Evolutionary conservation across 2,888 invertebrate genomes (phyloP).

Genomic region (Caenorhabditis afra): DNA sequence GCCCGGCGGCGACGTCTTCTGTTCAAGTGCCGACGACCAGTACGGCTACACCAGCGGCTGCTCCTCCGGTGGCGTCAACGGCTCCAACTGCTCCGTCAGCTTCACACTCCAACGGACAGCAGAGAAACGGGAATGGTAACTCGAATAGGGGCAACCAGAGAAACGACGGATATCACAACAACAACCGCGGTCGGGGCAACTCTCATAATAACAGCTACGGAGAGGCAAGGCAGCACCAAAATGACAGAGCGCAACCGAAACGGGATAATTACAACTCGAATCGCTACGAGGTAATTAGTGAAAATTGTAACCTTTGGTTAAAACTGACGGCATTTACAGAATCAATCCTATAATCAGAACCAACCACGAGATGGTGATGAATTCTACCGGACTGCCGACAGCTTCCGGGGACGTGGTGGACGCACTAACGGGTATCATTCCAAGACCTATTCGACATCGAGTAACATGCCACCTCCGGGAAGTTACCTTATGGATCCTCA

Average conservation of each 20-base stretch:
- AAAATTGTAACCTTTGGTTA: no score
- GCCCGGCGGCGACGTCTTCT: no score
- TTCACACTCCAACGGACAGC: constrained; percentile 8
- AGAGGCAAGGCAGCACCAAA: constrained; percentile 1
- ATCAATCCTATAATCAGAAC: no score
- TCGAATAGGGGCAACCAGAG: neutral
- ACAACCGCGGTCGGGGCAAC: constrained; percentile 10
- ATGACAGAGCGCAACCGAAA: constrained; percentile 18
- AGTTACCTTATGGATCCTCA: constrained; percentile 17
- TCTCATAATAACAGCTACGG: neutral
- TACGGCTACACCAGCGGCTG: neutral
- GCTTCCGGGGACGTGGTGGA: constrained; percentile 17
- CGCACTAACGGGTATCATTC: neutral
- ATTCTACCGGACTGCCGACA: neutral
- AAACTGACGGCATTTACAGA: no score
- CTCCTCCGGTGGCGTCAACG: neutral
- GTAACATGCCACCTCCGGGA: constrained; percentile 4
- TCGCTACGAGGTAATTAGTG: constrained; percentile 24
- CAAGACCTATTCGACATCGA: no score
- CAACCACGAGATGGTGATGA: constrained; percentile 15
- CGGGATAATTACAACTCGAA: constrained; percentile 31
- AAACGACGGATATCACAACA: constrained; percentile 10
- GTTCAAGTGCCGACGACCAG: no score
- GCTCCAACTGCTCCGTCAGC: neutral
- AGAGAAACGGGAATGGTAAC: neutral